Percentiles rank a stretch among this genome's conserved stretches.
Evolutionary conservation across 1,140 invertebrate genomes (phyloP).

Genomic region (Ceratosolen solmsi): DNA sequence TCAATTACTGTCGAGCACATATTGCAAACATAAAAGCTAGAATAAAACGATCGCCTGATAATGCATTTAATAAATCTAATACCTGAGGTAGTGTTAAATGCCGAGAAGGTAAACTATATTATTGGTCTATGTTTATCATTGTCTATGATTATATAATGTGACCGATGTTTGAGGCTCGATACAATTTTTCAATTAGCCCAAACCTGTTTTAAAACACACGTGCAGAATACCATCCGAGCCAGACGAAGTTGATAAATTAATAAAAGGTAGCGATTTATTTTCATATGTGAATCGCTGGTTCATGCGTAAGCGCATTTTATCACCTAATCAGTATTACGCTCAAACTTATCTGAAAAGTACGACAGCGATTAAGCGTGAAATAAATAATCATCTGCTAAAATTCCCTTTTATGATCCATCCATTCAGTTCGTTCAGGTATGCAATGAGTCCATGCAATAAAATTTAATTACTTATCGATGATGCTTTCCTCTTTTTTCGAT

Average conservation of each 20-base stretch:
- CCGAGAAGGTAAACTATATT: constrained; percentile 21
- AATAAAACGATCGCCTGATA: not conserved
- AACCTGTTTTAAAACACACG: constrained; percentile 54
- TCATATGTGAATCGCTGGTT: constrained; percentile 55
- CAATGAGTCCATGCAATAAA: not conserved
- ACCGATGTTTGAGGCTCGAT: not conserved
- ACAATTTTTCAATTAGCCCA: constrained; percentile 2
- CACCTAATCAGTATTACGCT: constrained; percentile 56
- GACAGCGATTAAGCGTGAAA: constrained; percentile 62
- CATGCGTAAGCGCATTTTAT: constrained; percentile 50
- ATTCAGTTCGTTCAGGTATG: constrained; percentile 63
- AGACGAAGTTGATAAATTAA: constrained; percentile 50
- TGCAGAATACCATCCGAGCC: constrained; percentile 52
- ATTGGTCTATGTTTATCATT: not conserved
- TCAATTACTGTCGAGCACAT: not conserved
- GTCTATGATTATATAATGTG: not conserved
- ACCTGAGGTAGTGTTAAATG: constrained; percentile 5
- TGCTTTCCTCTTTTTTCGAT: too few relatives aligned
- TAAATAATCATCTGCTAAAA: constrained; percentile 60
- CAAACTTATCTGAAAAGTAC: constrained; percentile 63
- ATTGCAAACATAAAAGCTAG: not conserved
- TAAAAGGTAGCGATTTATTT: constrained; percentile 46
- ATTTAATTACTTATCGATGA: too few relatives aligned
- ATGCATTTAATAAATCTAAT: constrained; percentile 55
- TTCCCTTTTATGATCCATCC: constrained; percentile 67